phyloP scores from a whole-genome alignment of 2,113 vertebrate species.

The Sclerurus mexicanus region DNA sequence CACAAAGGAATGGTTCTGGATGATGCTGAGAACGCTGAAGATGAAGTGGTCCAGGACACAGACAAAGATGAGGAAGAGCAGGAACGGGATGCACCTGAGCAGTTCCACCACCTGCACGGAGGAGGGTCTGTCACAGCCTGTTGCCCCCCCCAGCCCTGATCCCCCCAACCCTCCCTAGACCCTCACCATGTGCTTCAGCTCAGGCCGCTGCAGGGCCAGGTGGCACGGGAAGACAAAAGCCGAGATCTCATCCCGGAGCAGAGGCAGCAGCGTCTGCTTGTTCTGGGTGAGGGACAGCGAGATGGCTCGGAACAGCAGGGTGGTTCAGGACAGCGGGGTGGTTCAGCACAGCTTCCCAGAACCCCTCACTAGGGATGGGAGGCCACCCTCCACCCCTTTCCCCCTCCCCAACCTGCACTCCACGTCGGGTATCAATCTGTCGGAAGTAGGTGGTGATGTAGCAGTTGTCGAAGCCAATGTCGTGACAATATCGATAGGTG shows the following conservation, averaged over 20 bases:
- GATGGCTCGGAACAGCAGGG: fast-evolving
- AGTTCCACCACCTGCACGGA: slow-evolving; percentile 69
- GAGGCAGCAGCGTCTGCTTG: slow-evolving; percentile 73
- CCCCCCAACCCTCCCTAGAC: not conserved
- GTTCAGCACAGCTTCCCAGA: not conserved
- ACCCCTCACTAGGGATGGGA: fast-evolving
- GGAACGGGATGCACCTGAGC: slow-evolving; percentile 65
- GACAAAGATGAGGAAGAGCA: slow-evolving; percentile 73
- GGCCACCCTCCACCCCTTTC: not conserved
- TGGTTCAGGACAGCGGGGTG: fast-evolving
- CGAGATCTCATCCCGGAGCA: slow-evolving; percentile 64
- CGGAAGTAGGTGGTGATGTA: slow-evolving; percentile 85
- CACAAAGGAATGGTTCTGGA: slow-evolving; percentile 78
- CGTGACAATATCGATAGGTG: slow-evolving; percentile 61
- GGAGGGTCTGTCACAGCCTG: not conserved
- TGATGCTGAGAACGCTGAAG: slow-evolving; percentile 76
- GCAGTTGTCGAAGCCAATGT: slow-evolving; percentile 81
- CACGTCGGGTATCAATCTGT: slow-evolving; percentile 80
- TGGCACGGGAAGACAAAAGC: slow-evolving; percentile 69
- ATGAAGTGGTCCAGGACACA: slow-evolving; percentile 76
- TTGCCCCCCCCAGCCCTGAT: not conserved
- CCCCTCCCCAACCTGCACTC: slow-evolving; percentile 51
- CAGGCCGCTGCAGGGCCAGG: slow-evolving; percentile 53
- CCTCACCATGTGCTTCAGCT: slow-evolving; percentile 71
- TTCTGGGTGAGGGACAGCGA: not conserved